Base-by-base conservation (phyloP, 2,113 vertebrate genomes). In the Pitta sordida region DNA sequence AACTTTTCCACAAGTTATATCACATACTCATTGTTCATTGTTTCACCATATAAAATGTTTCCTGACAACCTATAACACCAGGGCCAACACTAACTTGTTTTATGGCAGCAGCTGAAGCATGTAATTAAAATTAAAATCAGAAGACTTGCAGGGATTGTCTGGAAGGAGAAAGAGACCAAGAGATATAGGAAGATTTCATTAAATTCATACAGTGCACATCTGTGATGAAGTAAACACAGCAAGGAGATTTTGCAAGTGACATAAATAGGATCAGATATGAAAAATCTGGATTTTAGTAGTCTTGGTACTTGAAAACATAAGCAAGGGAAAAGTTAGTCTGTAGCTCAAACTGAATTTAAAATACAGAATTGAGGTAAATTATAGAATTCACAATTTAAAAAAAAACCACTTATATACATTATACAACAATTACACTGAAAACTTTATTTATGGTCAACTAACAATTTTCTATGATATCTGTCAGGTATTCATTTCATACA, bases 81-180 rank as follows among this genome's bases (percentile, higher is more conserved):
- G 77, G 39, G 74, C 82, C 85, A 94, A 96, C 32, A 85, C 51
- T 71, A 88, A 82, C 76, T 94, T 85, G 56, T 62, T 96, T 91
- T 81, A 90, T 91, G 71, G 77, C 88, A 96, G 59, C 32, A 92
- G 59, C 34, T 85, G 36, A 74, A 78, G 59, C 21, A 14, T 63
- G 86, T 83, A 85, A 87, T 91, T 83, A 87, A 89, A 93, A 93
- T 88, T 67, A 93, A 95, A 93, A 69, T 93, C 90, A 92, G 59
- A 78, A 64, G 34, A 11, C 34, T 95, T 90, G 43, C 79, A 77
- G 44, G 24, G 32, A 55, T 71, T 91, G 43, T 87, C 60, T 92
- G 63, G 75, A 95, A 90, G 24, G 41, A 87, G 86, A 92, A 91
- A 73, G 41, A 94, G 73, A 86, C 46, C 24, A 70, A 93, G 73